These are phyloP conservation scores for Macropodus opercularis DNA, from an alignment of 2,797 vertebrate species.

Conservation along the genomic window DNA sequence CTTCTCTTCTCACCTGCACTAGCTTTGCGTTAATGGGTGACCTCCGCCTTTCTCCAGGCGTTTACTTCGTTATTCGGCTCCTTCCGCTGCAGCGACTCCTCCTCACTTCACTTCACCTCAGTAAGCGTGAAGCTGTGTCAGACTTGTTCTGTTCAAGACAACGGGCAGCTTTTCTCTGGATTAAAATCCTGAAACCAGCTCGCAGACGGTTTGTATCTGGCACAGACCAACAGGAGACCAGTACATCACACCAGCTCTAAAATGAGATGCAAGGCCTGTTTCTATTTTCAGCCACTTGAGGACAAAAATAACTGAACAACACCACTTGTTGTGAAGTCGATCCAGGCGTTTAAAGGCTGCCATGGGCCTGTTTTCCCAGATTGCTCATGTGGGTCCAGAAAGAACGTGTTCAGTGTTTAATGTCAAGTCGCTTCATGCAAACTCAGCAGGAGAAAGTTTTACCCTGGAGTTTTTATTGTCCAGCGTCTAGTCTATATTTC, in stretches of 20 bases:
- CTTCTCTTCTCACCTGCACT: too few species aligned
- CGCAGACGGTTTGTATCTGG: constrained; percentile 5
- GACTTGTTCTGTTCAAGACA: background rate
- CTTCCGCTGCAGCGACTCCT: background rate
- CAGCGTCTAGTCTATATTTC: background rate
- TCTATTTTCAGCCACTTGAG: constrained; percentile 57
- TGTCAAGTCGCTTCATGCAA: too few species aligned
- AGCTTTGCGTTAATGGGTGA: too few species aligned
- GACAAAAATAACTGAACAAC: constrained; percentile 61
- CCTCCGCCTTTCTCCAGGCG: too few species aligned
- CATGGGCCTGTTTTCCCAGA: background rate
- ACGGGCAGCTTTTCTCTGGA: background rate
- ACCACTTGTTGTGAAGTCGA: constrained; percentile 19
- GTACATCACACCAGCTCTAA: constrained; percentile 56
- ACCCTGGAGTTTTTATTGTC: constrained; percentile 30
- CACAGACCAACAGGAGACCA: too few species aligned
- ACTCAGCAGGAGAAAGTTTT: constrained; percentile 14
- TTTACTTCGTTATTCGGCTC: constrained; percentile 16
- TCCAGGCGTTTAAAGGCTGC: constrained; percentile 10
- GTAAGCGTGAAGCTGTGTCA: constrained; percentile 5
- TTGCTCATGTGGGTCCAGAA: too few species aligned
- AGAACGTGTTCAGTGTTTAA: too few species aligned
- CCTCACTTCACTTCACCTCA: constrained; percentile 12
- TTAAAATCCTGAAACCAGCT: background rate
- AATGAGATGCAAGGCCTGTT: constrained; percentile 46